A percentile compares a stretch with the other conserved stretches of the same genome.
Conservation (phyloP, 2,888 invertebrate genomes). For the Torymus tubicola region DNA sequence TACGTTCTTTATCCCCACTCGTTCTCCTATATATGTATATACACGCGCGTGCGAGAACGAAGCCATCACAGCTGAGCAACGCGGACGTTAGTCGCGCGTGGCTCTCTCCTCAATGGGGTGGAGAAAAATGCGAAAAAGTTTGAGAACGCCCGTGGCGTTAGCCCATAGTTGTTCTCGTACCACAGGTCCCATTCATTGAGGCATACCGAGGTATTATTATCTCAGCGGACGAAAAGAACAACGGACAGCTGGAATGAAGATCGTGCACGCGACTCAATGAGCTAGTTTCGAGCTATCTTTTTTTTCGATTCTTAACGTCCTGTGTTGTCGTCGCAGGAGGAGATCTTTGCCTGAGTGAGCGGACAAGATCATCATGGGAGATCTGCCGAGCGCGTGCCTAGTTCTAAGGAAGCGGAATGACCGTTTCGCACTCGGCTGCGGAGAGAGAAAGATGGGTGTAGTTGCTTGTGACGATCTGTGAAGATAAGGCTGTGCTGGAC, state of each 20-base stretch:
- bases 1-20: no score
- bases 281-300: neutral
- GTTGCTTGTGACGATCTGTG: neutral
- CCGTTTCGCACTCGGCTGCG: neutral
- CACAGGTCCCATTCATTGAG: slow-evolving; percentile 54
- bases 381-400: slow-evolving; percentile 36
- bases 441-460: neutral
- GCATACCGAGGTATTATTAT: slow-evolving; percentile 49
- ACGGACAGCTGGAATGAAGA: slow-evolving; percentile 14
- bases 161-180: slow-evolving; percentile 32
- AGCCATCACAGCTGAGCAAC: slow-evolving; percentile 38
- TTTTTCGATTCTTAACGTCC: slow-evolving; percentile 23
- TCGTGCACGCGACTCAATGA: neutral
- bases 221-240: slow-evolving; percentile 51
- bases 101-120: neutral
- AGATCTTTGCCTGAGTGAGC: neutral
- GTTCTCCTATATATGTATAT: no score
- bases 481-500: neutral
- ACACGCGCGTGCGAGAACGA: slow-evolving; percentile 16
- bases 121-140: slow-evolving; percentile 46
- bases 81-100: neutral
- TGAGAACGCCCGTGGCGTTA: slow-evolving; percentile 32
- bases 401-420: slow-evolving; percentile 12
- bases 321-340: slow-evolving; percentile 12
- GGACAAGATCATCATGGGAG: slow-evolving; percentile 42